Evolutionary conservation across 2,113 vertebrate genomes (phyloP).

Genomic region (Talpa occidentalis): DNA sequence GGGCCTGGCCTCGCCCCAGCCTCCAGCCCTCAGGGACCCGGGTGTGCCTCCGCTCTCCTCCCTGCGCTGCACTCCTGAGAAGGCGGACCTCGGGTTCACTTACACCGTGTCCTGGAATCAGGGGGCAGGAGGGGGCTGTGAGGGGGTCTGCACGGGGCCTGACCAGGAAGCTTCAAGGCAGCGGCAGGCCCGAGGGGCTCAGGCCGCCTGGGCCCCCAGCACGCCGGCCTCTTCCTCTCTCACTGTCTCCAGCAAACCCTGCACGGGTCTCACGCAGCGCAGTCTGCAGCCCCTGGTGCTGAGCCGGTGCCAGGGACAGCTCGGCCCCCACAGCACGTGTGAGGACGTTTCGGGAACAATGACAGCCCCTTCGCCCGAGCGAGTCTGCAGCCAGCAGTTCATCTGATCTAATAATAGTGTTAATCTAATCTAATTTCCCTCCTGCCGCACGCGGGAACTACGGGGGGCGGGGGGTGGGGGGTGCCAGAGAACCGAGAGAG

Average conservation of each 20-base stretch:
- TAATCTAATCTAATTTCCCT: background rate
- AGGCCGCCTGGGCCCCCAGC: background rate
- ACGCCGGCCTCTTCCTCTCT: background rate
- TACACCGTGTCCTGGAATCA: background rate
- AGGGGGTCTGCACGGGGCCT: fast-evolving
- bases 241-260: background rate
- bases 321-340: fast-evolving
- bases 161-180: background rate
- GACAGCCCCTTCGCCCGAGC: background rate
- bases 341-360: background rate
- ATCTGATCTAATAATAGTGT: background rate
- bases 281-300: background rate
- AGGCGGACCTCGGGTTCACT: no score
- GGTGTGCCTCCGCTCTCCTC: background rate
- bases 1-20: no score
- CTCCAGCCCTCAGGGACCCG: background rate
- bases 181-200: background rate
- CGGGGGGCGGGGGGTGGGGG: no score
- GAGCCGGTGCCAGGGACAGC: background rate
- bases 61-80: background rate
- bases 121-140: background rate
- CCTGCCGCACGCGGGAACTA: no score
- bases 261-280: background rate
- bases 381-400: background rate
- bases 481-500: background rate